Evolutionary conservation across 1,140 invertebrate genomes (phyloP).

Genomic region (Fragariocoptes setiger): DNA sequence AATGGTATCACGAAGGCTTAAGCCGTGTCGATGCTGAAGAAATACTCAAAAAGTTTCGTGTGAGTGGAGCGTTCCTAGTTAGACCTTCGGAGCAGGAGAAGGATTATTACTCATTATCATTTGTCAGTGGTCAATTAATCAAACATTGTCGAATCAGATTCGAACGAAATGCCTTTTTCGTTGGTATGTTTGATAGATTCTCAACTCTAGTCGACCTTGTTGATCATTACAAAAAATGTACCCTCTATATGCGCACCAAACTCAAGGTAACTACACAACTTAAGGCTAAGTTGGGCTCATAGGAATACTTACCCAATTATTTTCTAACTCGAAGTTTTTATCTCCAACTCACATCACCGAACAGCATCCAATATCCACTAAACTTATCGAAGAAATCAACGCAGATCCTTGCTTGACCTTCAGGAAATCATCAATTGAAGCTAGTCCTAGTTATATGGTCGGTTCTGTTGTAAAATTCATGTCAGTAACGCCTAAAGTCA

Average conservation of each 20-base stretch:
- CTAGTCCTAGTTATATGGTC: neutral
- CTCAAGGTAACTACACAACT: too few species aligned
- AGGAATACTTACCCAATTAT: too few species aligned
- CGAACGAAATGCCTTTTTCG: slow-evolving; percentile 57
- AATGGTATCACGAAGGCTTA: slow-evolving; percentile 62
- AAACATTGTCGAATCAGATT: slow-evolving; percentile 76
- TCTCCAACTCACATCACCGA: too few species aligned
- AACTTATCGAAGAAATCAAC: slow-evolving; percentile 3
- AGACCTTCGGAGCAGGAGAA: slow-evolving; percentile 49
- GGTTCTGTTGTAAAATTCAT: neutral
- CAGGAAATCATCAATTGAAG: neutral
- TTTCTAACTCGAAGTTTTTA: too few species aligned
- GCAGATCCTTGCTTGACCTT: slow-evolving; percentile 1
- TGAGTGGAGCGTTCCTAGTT: slow-evolving; percentile 69
- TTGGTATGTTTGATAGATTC: slow-evolving; percentile 50
- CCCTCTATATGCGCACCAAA: slow-evolving; percentile 60
- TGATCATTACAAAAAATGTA: slow-evolving; percentile 55
- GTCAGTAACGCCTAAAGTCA: neutral
- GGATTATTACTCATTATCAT: slow-evolving; percentile 68
- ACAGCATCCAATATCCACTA: neutral
- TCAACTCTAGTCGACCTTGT: slow-evolving; percentile 75
- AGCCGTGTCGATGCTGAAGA: slow-evolving; percentile 50
- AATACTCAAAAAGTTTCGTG: slow-evolving; percentile 38
- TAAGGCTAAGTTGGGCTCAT: too few species aligned
- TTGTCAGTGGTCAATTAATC: slow-evolving; percentile 35